Base-by-base conservation (phyloP, 2,113 vertebrate genomes). In the Theristicus caerulescens region DNA sequence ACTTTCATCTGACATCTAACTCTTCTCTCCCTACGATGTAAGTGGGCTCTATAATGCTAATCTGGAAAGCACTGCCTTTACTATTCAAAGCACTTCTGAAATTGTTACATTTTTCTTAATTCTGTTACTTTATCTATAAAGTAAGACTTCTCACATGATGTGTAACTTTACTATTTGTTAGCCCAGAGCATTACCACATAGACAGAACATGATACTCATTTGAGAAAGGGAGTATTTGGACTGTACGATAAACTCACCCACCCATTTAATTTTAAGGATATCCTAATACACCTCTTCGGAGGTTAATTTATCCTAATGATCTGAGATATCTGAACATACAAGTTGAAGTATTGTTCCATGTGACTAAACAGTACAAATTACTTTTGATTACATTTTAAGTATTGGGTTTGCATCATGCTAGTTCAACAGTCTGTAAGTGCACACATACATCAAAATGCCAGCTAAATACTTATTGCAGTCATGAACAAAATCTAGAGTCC, bases 1-100 rank as follows among this genome's bases (percentile, higher is more conserved):
- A 65, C 96, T 96, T 97, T 97, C 90, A 97, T 97, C 92, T 97
- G 96, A 95, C 94, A 96, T 58, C 82, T 61, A 90, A 40, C 87
- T 93, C 54, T 69, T 79, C 73, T 93, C 84, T 83, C 57, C 46
- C 57, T 72, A 78, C 9, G 34, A 73, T 69, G 36, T 85, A 90
- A 90, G 90, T 36, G 47, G 49, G 86, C 70, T 91, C 76, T 57
- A 91, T 69, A 85, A 96, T 85, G 94, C 82, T 94, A 54, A 95
- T 87, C 78, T 61, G 58, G 66, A 87, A 91, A 85, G 82, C 52
- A 54, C 70, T 93, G 73, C 77, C 78, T 87, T 80, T 89, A 49
- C 89, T 90, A 90, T 26, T 94, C 87, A 95, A 73, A 94, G 62
- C 62, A 79, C 34, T 86, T 93, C 57, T 61, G 71, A 91, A 95